These are phyloP conservation scores for Subacronicta megacephala DNA, from an alignment of 2,888 invertebrate genomes.

Conservation along the genomic window DNA sequence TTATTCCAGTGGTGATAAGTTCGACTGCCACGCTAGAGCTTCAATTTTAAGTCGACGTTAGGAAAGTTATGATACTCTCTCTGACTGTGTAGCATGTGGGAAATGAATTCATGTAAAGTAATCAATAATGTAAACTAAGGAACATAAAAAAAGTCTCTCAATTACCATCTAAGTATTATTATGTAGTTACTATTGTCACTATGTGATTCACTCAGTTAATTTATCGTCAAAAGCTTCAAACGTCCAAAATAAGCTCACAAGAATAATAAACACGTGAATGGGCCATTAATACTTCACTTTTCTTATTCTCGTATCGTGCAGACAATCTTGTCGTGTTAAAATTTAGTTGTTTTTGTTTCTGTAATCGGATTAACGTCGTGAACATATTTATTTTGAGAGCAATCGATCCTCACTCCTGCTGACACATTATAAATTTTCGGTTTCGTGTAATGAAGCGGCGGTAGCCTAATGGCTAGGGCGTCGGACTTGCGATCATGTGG, in stretches of 20 bases:
- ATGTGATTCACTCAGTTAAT: conserved; percentile 29
- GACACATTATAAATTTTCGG: conserved; percentile 36
- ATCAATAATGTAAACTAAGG: too few species aligned
- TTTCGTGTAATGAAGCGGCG: too few species aligned
- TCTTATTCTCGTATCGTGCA: conserved; percentile 32
- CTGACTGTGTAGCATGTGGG: too few species aligned
- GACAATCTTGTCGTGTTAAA: conserved; percentile 29
- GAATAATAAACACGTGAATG: conserved; percentile 51
- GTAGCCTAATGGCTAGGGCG: too few species aligned
- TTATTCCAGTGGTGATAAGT: too few species aligned
- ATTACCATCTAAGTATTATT: conserved; percentile 27
- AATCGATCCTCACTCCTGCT: conserved; percentile 38
- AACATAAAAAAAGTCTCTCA: too few species aligned
- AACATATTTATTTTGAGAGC: conserved; percentile 41
- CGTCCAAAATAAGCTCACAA: conserved; percentile 45
- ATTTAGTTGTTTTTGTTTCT: conserved; percentile 45
- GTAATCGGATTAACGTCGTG: conserved; percentile 49
- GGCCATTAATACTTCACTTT: conserved; percentile 47
- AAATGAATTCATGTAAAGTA: too few species aligned
- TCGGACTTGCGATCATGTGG: too few species aligned
- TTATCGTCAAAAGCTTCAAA: conserved; percentile 45
- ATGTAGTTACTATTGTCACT: conserved; percentile 5
- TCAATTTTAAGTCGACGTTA: too few species aligned
- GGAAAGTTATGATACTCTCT: too few species aligned
- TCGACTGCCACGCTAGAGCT: too few species aligned